These are phyloP conservation scores for Cyrtodaria siliqua DNA, from an alignment of 2,888 invertebrate species.

Conservation along the genomic window DNA sequence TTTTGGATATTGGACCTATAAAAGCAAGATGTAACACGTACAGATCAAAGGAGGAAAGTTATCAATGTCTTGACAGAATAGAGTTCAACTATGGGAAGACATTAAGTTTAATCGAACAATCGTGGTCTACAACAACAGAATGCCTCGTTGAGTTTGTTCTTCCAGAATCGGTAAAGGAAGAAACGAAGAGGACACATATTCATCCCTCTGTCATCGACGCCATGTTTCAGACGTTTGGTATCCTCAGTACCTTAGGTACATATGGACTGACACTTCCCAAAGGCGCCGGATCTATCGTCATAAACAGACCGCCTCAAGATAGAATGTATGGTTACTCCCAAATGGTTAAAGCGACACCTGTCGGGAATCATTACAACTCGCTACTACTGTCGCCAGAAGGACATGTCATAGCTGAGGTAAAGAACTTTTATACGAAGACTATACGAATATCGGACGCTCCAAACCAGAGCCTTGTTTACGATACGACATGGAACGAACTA, in stretches of 20 bases:
- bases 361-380: conserved; percentile 61
- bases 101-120: conserved; percentile 40
- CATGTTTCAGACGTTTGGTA: conserved; percentile 67
- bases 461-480: conserved; percentile 39
- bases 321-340: conserved; percentile 65
- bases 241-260: conserved; percentile 38
- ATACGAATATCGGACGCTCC: conserved; percentile 34
- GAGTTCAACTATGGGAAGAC: conserved; percentile 57
- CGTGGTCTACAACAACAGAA: conserved; percentile 57
- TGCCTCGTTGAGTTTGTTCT: conserved; percentile 61
- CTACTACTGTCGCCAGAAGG: conserved; percentile 64
- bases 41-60: conserved; percentile 36
- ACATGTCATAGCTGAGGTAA: conserved; percentile 65
- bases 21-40: conserved; percentile 28
- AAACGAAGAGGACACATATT: conserved; percentile 55
- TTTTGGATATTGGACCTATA: conserved; percentile 39
- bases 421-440: conserved; percentile 52
- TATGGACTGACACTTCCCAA: conserved; percentile 63
- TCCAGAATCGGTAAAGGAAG: conserved; percentile 49
- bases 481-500: conserved; percentile 19
- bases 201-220: conserved; percentile 72
- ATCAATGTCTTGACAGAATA: conserved; percentile 32
- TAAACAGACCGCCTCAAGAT: conserved; percentile 53
- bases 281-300: conserved; percentile 47
- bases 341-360: conserved; percentile 51